Evolutionary conservation across 2,113 vertebrate species (phyloP).

Genomic region (Entomyzon cyanotis): DNA sequence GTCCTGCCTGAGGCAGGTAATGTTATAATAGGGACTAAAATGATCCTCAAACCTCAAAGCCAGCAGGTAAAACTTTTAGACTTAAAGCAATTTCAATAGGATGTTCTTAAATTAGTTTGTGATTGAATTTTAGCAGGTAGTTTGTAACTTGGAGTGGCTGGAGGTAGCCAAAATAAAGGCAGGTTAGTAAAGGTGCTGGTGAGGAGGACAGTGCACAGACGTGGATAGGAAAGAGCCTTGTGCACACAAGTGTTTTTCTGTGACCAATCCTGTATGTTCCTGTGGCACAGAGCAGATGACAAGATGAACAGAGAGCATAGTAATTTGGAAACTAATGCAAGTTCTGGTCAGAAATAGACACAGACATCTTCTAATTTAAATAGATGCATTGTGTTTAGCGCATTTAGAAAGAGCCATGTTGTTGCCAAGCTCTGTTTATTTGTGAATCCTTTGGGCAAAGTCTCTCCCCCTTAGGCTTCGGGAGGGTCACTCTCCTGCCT

Average conservation of each 20-base stretch:
- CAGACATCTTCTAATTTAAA: neutral
- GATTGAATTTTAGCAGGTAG: neutral
- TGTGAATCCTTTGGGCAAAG: neutral
- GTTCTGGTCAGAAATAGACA: neutral
- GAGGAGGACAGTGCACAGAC: neutral
- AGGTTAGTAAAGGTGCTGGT: neutral
- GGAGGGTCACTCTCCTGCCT: neutral
- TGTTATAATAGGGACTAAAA: neutral
- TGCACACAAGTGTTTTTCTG: fast-evolving
- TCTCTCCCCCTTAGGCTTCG: neutral
- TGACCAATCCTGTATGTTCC: fast-evolving
- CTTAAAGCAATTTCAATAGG: neutral
- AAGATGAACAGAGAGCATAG: neutral
- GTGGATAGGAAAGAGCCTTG: fast-evolving
- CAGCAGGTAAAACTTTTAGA: neutral
- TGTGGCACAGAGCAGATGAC: neutral
- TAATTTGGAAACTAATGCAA: neutral
- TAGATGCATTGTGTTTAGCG: neutral
- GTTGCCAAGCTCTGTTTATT: neutral
- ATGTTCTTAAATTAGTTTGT: neutral
- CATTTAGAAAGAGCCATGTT: neutral
- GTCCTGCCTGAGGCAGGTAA: neutral
- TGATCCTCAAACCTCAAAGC: neutral
- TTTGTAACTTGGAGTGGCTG: neutral
- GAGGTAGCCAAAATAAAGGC: neutral